These are phyloP conservation scores for Engraulis encrasicolus DNA, from an alignment of 2,113 vertebrate species.

Conservation along the genomic window DNA sequence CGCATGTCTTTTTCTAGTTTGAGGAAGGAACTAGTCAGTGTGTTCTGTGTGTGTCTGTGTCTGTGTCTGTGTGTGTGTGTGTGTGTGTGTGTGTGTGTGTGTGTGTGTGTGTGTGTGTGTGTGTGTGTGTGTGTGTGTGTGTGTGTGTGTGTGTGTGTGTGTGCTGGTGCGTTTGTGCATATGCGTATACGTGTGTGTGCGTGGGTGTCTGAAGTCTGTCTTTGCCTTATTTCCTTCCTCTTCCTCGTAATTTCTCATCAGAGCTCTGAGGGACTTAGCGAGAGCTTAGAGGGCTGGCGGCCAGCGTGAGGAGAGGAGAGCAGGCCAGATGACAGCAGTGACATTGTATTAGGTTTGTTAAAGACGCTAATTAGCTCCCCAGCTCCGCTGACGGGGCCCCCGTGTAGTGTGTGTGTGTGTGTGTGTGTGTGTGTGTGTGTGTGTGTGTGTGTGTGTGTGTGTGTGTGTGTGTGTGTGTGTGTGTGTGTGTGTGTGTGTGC, in stretches of 20 bases:
- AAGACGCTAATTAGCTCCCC: background rate
- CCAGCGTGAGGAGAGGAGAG: background rate
- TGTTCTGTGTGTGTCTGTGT: too few species aligned
- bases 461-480: too few species aligned
- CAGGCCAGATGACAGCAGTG: background rate
- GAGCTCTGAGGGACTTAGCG: background rate
- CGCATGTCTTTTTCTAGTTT: too few species aligned
- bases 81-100: background rate
- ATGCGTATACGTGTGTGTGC: background rate
- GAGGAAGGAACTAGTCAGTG: too few species aligned
- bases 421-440: too few species aligned
- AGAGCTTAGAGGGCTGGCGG: background rate
- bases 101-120: background rate
- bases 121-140: constrained; percentile 4
- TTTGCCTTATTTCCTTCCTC: too few species aligned
- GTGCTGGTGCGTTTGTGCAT: background rate
- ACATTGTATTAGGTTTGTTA: constrained; percentile 2
- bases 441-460: too few species aligned
- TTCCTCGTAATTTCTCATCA: background rate
- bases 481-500: too few species aligned
- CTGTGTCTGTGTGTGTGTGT: constrained; percentile 3
- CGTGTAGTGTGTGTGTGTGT: too few species aligned
- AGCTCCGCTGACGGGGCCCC: background rate
- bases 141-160: background rate
- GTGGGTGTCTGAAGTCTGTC: background rate